Evolutionary conservation across 2,797 vertebrate species (phyloP), one percentile per base, ranked within the genome.

Genomic region (Brachyrhaphis roseni): DNA sequence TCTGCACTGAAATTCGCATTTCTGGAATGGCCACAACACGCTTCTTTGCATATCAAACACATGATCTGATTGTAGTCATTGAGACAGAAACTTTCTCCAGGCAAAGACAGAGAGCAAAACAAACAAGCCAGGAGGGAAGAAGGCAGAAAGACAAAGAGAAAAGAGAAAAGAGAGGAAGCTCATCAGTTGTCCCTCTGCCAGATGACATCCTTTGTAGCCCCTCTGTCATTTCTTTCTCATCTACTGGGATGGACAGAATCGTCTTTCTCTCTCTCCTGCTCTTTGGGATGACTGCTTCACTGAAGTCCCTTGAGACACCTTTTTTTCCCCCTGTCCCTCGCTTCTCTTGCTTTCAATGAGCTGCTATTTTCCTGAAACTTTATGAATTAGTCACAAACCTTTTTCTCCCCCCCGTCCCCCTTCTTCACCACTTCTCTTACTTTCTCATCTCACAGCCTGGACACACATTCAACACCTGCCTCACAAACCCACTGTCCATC

Each of bases 371-470:
- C 88, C 90, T 83, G 88, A 94, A 94, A 95, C 95, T 95, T 96
- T 96, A 96, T 96, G 95, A 96, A 96, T 96, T 96, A 96, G 94
- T 96, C 95, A 96, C 94, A 94, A 95, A 82, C 93, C 92, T 90
- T 92, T 90, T 90, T 90, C 91, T 12, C 4, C n/a, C n/a, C n/a
- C 1, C 3, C 16, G 7, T 46, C 1, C 18, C n/a, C 43, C 90
- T 90, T 90, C 93, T 89, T 93, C 89, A 92, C 90, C 85, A 90
- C 87, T 75, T 89, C 85, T 87, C 83, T 76, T 88, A 89, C 84
- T 88, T 91, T 91, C 86, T 92, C 92, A 91, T 94, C 89, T 93
- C 89, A 88, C 83, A 80, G 75, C 74, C 84, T 80, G 85, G 86
- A 90, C 82, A 88, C 31, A 80, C 83, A 91, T 91, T 89, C 93